Evolutionary conservation across 2,113 vertebrate genomes (phyloP).

Genomic region (Spheniscus mendiculus): DNA sequence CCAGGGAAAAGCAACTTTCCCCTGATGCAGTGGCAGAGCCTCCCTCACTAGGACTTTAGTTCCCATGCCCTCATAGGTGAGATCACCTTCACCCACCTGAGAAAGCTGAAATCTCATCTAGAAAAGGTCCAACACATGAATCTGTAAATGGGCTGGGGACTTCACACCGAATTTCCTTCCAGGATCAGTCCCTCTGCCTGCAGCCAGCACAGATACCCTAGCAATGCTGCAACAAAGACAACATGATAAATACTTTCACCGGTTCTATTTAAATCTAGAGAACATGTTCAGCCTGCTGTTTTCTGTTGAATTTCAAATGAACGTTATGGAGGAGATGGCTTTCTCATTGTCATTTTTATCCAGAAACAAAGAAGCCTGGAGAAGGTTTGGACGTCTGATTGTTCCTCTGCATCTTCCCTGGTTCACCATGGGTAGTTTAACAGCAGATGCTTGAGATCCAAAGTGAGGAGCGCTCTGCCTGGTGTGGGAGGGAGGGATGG

Average conservation of each 20-base stretch:
- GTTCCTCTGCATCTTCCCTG: background rate
- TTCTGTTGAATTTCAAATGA: constrained; percentile 16
- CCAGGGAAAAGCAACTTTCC: background rate
- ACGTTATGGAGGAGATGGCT: background rate
- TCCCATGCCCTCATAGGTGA: background rate
- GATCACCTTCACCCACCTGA: background rate
- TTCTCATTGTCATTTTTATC: background rate
- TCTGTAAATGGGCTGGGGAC: background rate
- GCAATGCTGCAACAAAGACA: background rate
- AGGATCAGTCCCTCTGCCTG: background rate
- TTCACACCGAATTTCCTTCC: background rate
- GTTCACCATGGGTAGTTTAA: background rate
- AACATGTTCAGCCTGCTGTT: background rate
- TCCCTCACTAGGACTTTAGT: background rate
- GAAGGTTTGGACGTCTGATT: background rate
- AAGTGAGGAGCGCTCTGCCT: background rate
- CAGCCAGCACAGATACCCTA: constrained; percentile 8
- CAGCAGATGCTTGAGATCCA: background rate
- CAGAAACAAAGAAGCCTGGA: background rate
- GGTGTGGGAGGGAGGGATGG: background rate
- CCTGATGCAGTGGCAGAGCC: background rate
- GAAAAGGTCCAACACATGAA: background rate
- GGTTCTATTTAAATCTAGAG: constrained; percentile 36
- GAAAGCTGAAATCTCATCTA: background rate
- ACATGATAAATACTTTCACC: constrained; percentile 20